Conservation (phyloP, 2,113 vertebrate species). For the Melierax canorus region DNA sequence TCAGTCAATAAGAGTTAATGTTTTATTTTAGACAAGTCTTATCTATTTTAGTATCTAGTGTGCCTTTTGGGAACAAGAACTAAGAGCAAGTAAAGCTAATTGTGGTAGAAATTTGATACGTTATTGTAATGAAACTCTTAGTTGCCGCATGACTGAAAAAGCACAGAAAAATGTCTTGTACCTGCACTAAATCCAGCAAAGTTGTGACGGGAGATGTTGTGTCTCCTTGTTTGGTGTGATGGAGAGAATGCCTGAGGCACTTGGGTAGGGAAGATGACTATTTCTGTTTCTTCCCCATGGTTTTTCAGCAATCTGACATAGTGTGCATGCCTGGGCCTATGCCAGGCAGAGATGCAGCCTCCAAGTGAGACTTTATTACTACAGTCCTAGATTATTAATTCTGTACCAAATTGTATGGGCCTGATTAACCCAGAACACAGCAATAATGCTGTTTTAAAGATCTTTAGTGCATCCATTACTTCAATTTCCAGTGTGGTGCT, state of each 20-base stretch:
- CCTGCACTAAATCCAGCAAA: background rate
- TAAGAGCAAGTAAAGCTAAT: conserved; percentile 39
- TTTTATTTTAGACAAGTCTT: conserved; percentile 26
- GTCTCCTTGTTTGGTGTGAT: conserved; percentile 34
- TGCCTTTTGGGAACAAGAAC: conserved; percentile 27
- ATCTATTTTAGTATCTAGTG: background rate
- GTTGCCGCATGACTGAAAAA: background rate
- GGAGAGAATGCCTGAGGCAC: background rate
- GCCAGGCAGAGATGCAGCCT: conserved; percentile 30
- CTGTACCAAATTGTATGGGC: background rate
- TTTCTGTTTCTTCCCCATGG: conserved; percentile 14
- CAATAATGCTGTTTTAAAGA: conserved; percentile 24
- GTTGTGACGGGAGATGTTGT: background rate
- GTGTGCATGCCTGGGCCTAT: background rate
- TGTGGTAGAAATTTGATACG: background rate
- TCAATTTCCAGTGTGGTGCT: background rate
- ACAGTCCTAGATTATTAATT: conserved; percentile 49
- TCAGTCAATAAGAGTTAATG: conserved; percentile 1
- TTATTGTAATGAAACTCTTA: conserved; percentile 24
- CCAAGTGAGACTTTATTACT: conserved; percentile 36
- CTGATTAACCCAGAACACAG: conserved; percentile 25
- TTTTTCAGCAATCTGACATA: conserved; percentile 14
- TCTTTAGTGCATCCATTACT: background rate
- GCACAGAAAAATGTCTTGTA: background rate
- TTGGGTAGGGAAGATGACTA: conserved; percentile 11